Evolutionary conservation across 1,140 invertebrate species (phyloP), one percentile per base, ranked within the genome.

Genomic region (Heliconius hermathena): DNA sequence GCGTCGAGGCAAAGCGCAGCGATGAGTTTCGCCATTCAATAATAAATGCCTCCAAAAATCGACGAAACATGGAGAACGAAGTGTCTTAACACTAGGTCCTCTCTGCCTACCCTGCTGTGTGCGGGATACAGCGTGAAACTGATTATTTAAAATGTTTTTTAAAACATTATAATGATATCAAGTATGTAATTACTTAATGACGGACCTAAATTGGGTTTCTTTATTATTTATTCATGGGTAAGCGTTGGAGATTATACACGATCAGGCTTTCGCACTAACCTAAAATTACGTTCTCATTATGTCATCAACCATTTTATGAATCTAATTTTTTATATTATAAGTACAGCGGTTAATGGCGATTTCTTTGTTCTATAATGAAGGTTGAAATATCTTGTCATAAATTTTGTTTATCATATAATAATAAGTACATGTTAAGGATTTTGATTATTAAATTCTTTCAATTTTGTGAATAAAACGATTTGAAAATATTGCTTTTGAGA

Each of bases 181-280:
- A 90, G 87, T 82, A 87, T 82, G 91, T 94, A 93, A 94, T 94
- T 93, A 87, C 90, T 90, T 94, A 94, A 94, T 93, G 92, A 88
- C 85, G 83, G 85, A 66, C 78, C 89, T 86, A 90, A 93, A 93
- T 91, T 93, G 85, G 91, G 88, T 92, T 90, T 90, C 80, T 81
- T 88, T 91, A 91, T 94, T 93, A 93, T 93, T 92, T 93, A 94
- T 94, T 93, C 92, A 94, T 91, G 90, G 91, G 87, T 41, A 57
- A 77, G 76, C 76, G 75, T 60, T 22, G 73, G 70, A 76, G 81
- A 82, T 76, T 60, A 71, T 84, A 87, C 87, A 84, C 84, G 86
- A 86, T 88, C 82, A 80, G 81, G 80, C 87, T 87, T 91, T 91
- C 88, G 86, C 89, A 84, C 83, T 83, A 87, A 87, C 83, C 89